A percentile compares a stretch with the other conserved stretches of the same genome.
These are phyloP conservation scores for Epicauta chinensis DNA, from an alignment of 1,140 invertebrate species.

Conservation along the genomic window DNA sequence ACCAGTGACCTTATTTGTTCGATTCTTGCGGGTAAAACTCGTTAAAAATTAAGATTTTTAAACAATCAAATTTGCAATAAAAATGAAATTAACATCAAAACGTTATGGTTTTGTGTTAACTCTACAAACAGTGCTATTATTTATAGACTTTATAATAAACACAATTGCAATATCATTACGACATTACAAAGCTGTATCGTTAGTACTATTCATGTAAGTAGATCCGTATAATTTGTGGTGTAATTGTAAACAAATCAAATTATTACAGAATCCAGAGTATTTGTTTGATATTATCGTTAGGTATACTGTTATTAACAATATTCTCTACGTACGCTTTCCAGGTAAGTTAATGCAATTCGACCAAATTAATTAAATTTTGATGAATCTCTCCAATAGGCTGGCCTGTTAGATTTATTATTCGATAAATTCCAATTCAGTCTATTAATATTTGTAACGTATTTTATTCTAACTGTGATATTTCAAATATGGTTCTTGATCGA, in stretches of 20 bases:
- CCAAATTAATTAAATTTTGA: constrained; percentile 21
- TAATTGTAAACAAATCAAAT: constrained; percentile 2
- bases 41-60: not conserved
- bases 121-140: constrained; percentile 33
- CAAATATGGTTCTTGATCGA: constrained; percentile 53
- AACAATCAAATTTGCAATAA: not conserved
- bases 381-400: constrained; percentile 46
- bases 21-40: too few species aligned
- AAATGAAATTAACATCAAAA: constrained; percentile 35
- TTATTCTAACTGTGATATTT: constrained; percentile 49
- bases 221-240: constrained; percentile 9
- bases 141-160: constrained; percentile 35
- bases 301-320: constrained; percentile 57
- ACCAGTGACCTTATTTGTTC: too few species aligned
- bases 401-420: constrained; percentile 59
- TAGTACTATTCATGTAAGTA: constrained; percentile 40
- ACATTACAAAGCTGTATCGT: constrained; percentile 34
- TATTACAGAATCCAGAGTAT: constrained; percentile 60
- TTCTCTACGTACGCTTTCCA: constrained; percentile 70
- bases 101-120: constrained; percentile 32
- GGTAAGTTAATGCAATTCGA: constrained; percentile 45
- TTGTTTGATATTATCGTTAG: constrained; percentile 57
- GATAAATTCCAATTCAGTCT: constrained; percentile 55
- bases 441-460: constrained; percentile 50
- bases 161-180: constrained; percentile 32